phyloP scores from a whole-genome alignment of 2,888 invertebrate genomes.

The Teleiodes luculella region DNA sequence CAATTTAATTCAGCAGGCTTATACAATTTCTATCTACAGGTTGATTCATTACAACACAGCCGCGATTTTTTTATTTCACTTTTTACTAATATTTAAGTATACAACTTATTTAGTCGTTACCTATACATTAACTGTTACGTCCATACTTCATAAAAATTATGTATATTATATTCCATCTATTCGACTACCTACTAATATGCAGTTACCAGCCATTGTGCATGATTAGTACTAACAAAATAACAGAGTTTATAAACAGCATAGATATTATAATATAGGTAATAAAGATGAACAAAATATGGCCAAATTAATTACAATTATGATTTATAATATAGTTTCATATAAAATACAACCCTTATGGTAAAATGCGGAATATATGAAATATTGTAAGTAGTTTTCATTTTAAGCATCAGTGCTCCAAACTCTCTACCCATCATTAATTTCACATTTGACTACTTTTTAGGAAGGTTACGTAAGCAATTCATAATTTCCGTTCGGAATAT shows the following conservation, averaged over 20 bases:
- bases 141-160: conserved; percentile 34
- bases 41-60: conserved; percentile 63
- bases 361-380: too few species aligned
- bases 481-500: too few species aligned
- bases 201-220: conserved; percentile 51
- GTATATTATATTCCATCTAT: conserved; percentile 39
- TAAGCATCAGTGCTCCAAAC: too few species aligned
- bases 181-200: conserved; percentile 46
- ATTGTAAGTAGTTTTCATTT: too few species aligned
- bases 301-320: too few species aligned
- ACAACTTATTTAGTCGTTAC: conserved; percentile 19
- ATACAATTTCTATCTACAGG: conserved; percentile 38
- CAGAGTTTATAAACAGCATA: conserved; percentile 19
- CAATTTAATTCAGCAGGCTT: conserved; percentile 38
- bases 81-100: conserved; percentile 29
- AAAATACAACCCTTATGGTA: too few species aligned
- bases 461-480: too few species aligned
- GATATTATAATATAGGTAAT: not conserved
- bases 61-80: conserved; percentile 39
- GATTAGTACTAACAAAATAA: conserved; percentile 14
- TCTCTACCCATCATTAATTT: too few species aligned
- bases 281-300: too few species aligned
- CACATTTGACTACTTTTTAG: too few species aligned
- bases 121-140: conserved; percentile 14
- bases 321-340: too few species aligned